A percentile compares a stretch with the other conserved stretches of the same genome.
Conservation (phyloP, 1,140 invertebrate species). For the Oscheius sp. region DNA sequence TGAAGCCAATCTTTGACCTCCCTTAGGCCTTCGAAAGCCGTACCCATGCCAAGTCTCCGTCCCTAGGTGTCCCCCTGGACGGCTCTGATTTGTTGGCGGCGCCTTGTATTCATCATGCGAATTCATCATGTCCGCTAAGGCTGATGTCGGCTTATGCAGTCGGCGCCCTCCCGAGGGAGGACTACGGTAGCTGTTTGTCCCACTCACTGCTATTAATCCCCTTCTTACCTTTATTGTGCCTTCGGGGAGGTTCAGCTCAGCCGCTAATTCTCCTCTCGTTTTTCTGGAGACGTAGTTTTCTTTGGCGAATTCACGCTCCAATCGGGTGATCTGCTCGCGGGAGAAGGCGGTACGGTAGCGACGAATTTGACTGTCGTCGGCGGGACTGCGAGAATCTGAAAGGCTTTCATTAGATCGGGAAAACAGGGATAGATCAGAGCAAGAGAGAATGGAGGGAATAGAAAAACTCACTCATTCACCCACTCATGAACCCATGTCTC, state of each 20-base stretch:
- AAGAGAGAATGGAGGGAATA: too few relatives aligned
- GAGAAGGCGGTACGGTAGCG: constrained; percentile 96
- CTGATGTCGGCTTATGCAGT: constrained; percentile 8
- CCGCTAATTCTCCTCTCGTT: constrained; percentile 87
- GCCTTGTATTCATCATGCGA: background rate
- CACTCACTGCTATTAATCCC: background rate
- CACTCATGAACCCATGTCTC: too few relatives aligned
- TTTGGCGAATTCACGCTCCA: constrained; percentile 95
- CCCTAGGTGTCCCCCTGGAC: too few relatives aligned
- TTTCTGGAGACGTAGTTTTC: constrained; percentile 97
- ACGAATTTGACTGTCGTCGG: constrained; percentile 67
- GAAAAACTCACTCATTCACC: too few relatives aligned
- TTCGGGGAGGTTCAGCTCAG: constrained; percentile 86
- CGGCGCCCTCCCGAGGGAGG: background rate
- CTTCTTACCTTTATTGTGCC: constrained; percentile 88
- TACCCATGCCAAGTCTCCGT: too few relatives aligned
- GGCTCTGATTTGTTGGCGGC: background rate
- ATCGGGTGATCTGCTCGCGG: constrained; percentile 81
- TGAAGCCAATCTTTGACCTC: too few relatives aligned
- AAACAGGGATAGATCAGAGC: too few relatives aligned
- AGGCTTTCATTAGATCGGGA: background rate
- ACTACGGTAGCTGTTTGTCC: constrained; percentile 12
- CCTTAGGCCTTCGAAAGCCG: too few relatives aligned
- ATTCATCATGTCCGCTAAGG: constrained; percentile 7
- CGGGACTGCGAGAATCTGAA: background rate